Conservation (phyloP, 1,140 invertebrate genomes). For the Rhizoglyphus robini region DNA sequence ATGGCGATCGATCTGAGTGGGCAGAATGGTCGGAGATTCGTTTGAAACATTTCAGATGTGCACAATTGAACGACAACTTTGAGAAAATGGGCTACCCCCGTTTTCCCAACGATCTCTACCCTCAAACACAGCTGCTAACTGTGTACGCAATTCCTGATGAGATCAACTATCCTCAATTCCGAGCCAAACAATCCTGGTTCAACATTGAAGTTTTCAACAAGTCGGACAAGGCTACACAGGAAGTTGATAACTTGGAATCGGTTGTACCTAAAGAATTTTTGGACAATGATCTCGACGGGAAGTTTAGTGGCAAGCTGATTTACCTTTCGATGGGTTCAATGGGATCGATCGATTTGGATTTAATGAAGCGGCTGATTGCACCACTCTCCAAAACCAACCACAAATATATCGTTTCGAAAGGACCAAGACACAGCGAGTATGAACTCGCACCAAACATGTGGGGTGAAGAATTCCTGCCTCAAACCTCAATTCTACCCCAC, state of each 20-base stretch:
- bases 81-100: not conserved
- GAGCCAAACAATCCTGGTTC: not conserved
- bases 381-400: not conserved
- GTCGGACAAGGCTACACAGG: not conserved
- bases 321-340: constrained; percentile 19
- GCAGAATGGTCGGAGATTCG: not conserved
- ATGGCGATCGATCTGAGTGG: not conserved
- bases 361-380: constrained; percentile 13
- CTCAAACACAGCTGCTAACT: not conserved
- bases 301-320: constrained; percentile 15
- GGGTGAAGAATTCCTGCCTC: constrained; percentile 13
- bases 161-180: not conserved
- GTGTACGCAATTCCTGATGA: not conserved
- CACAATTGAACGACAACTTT: not conserved
- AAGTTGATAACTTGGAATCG: not conserved
- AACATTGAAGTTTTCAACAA: not conserved
- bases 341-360: constrained; percentile 26
- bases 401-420: constrained; percentile 19
- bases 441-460: constrained; percentile 24
- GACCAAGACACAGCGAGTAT: not conserved
- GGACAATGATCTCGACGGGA: not conserved
- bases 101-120: not conserved
- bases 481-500: not conserved
- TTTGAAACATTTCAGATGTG: not conserved
- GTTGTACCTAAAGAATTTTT: not conserved